Base-by-base conservation (phyloP, 2,797 vertebrate species). In the Lacerta agilis region DNA sequence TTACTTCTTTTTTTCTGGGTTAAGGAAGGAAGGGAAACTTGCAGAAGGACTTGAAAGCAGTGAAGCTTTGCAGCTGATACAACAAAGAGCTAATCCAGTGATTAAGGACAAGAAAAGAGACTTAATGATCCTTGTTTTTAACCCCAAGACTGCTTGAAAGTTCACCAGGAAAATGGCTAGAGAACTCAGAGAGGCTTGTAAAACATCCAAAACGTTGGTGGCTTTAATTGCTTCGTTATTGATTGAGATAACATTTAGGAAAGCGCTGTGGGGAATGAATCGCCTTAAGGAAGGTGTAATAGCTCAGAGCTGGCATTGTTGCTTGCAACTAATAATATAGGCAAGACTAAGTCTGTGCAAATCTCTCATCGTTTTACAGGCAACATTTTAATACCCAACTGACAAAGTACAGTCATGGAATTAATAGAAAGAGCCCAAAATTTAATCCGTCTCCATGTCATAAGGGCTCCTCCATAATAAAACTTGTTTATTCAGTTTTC, bases 181-280 rank as follows among this genome's bases (percentile, higher is more conserved):
- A 73, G n/a, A 23, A 83, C 88, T 93, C 87, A 92, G 84, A 67
- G 25, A 90, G 36, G 45, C 75, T 79, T 93, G 76, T 82, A 90
- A 88, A 92, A 89, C 58, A 66, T 77, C 75, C 77, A 88, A 41
- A 90, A 85, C 61, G 3, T 69, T 77, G 64, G 58, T 88, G 85
- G 82, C 36, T 92, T 94, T 92, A 94, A 95, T 96, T 93, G 89
- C 83, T 58, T 49, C 49, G 20, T 91, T 94, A 94, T 95, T 93
- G 93, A 94, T 93, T 93, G 90, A 88, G 87, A 88, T 93, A 93
- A 92, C 89, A 89, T 94, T 93, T 94, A 91, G 90, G 90, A 82
- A 92, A 82, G 88, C 77, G 69, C 83, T 92, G 69, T 66, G 17
- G 71, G 83, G 89, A 94, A 80, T 18, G 2, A 87, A 73, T 91